Conservation (phyloP, 2,888 invertebrate species). For the Parochlus steinenii region DNA sequence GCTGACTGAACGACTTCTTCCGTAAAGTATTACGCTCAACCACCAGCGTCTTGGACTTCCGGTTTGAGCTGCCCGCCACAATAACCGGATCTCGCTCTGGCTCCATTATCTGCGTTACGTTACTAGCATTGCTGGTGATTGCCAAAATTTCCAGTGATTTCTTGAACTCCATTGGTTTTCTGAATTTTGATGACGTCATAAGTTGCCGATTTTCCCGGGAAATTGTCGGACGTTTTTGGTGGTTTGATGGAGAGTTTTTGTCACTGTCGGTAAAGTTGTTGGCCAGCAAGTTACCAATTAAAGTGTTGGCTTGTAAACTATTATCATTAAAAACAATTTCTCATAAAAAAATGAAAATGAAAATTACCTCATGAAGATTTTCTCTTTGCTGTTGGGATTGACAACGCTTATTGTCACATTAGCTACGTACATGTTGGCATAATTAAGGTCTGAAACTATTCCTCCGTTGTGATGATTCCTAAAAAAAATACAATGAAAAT, state of each 20-base stretch:
- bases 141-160: constrained; percentile 8
- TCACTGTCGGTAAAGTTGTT: constrained; percentile 26
- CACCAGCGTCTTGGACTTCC: constrained; percentile 7
- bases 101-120: constrained; percentile 7
- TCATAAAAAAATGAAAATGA: too few species aligned
- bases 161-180: constrained; percentile 14
- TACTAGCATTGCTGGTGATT: constrained; percentile 4
- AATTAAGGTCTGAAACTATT: constrained; percentile 10
- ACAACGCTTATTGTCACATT: constrained; percentile 75
- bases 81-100: too few species aligned
- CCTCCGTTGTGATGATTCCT: too few species aligned
- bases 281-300: constrained; percentile 54
- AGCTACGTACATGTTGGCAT: constrained; percentile 33
- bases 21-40: constrained; percentile 9
- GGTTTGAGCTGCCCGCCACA: too few species aligned
- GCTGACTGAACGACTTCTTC: constrained; percentile 3
- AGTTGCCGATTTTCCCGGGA: constrained; percentile 14
- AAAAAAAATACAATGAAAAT: too few species aligned
- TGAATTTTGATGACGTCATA: constrained; percentile 12
- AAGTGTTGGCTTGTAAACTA: constrained; percentile 52
- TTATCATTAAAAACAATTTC: too few species aligned
- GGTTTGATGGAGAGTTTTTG: constrained; percentile 15
- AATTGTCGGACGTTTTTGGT: constrained; percentile 1
- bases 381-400: constrained; percentile 53
- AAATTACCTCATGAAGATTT: constrained; percentile 49